Base-by-base conservation (phyloP, 1,140 invertebrate genomes). In the Pygmarrhopalites habei region DNA sequence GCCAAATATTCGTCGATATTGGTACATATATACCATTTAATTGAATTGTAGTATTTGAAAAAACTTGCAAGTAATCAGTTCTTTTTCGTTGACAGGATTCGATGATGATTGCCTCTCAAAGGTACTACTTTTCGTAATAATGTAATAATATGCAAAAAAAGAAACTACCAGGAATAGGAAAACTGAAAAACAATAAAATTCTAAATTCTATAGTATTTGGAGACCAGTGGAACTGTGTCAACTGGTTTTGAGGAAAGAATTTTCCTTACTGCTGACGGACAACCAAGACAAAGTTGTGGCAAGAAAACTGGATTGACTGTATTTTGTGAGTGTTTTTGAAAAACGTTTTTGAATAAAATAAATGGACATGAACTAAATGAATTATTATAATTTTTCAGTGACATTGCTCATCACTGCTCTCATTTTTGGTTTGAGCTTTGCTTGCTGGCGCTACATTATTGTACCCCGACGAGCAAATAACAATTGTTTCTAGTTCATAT, bases 201-300 rank as follows among this genome's bases (percentile, higher is more conserved):
- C n/a, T n/a, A n/a, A n/a, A n/a, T n/a, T n/a, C n/a, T n/a, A n/a
- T n/a, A n/a, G n/a, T n/a, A n/a, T n/a, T n/a, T n/a, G n/a, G n/a
- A n/a, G n/a, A n/a, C n/a, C n/a, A n/a, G n/a, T n/a, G n/a, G n/a
- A n/a, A n/a, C n/a, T n/a, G 17, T 67, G 2, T 29, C 51, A 1
- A 28, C 28, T 15, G 65, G 65, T 1, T 56, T 63, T 29, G 65
- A 67, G n/a, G 65, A 67, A 43, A 46, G 65, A 49, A 67, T 67
- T 30, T 67, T 26, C 17, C 53, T 63, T 15, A 25, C 60, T 43
- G 29, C 7, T 26, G 15, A 30, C 32, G 5, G 32, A 26, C 10
- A 23, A 49, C 7, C 46, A 14, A 21, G 10, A 23, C 28, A 10
- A n/a, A 15, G 2, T n/a, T 21, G 53, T 29, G 7, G 30, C 32